Percentiles rank a stretch among this genome's conserved stretches.
phyloP scores from a whole-genome alignment of 92 coral and sea anemone genomes.

The Porites rus region DNA sequence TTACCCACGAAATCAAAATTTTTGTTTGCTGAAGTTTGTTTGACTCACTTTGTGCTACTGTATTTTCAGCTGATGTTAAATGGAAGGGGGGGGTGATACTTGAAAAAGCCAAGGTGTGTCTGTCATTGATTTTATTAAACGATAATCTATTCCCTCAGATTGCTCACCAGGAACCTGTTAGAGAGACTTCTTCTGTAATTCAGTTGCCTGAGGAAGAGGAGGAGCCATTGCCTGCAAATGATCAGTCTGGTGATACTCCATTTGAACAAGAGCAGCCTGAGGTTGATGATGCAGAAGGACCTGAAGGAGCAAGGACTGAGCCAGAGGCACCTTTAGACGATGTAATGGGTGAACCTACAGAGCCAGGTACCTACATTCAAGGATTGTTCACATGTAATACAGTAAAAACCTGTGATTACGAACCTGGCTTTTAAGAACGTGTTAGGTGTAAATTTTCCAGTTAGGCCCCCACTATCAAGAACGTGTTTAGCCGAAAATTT shows the following conservation, averaged over 20 bases:
- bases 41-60: too few relatives aligned
- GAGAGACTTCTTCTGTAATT: slow-evolving; percentile 24
- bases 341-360: slow-evolving; percentile 55
- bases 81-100: background rate
- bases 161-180: slow-evolving; percentile 38
- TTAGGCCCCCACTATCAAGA: too few relatives aligned
- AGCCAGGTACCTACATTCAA: slow-evolving; percentile 37
- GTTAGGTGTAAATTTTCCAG: too few relatives aligned
- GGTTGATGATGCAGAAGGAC: slow-evolving; percentile 47
- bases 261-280: slow-evolving; percentile 38
- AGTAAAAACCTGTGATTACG: too few relatives aligned
- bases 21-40: too few relatives aligned
- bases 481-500: too few relatives aligned
- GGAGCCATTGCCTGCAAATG: slow-evolving; percentile 42
- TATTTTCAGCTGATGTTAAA: background rate
- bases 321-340: slow-evolving; percentile 56
- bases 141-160: slow-evolving; percentile 15
- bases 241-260: background rate
- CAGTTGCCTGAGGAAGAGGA: slow-evolving; percentile 42
- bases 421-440: too few relatives aligned
- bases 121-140: background rate
- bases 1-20: too few relatives aligned
- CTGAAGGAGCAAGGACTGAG: slow-evolving; percentile 38
- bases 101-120: background rate
- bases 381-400: too few relatives aligned